These are phyloP conservation scores for Drepanosiphum platanoidis DNA, from an alignment of 2,888 invertebrate genomes.

Conservation along the genomic window DNA sequence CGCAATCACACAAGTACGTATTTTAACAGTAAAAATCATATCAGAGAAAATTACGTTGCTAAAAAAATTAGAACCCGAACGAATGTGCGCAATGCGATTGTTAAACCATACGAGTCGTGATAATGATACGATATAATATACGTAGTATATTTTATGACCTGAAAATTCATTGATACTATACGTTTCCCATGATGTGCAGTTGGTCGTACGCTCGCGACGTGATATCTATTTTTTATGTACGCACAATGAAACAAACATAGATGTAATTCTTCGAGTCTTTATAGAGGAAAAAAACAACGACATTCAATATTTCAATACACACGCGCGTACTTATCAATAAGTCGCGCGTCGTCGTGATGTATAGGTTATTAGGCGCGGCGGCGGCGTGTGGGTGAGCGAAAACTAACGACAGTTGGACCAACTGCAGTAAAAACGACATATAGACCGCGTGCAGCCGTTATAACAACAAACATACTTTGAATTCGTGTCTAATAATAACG, in stretches of 20 bases:
- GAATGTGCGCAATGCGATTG: neutral
- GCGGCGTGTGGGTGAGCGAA: neutral
- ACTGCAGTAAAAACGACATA: neutral
- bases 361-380: no score
- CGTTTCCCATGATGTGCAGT: neutral
- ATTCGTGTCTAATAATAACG: neutral
- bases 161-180: constrained; percentile 5
- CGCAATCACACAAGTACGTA: neutral
- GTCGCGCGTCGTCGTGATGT: no score
- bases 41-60: neutral
- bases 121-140: neutral
- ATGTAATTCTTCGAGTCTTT: neutral
- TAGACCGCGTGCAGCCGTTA: neutral
- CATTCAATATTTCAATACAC: neutral
- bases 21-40: neutral
- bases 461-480: neutral
- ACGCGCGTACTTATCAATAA: no score
- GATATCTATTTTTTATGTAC: neutral
- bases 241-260: neutral
- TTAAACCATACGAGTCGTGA: neutral
- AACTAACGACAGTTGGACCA: neutral
- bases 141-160: neutral
- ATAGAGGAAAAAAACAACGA: neutral
- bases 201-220: neutral
- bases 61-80: neutral